phyloP scores from a whole-genome alignment of 2,888 invertebrate genomes.

The Lysandra coridon region DNA sequence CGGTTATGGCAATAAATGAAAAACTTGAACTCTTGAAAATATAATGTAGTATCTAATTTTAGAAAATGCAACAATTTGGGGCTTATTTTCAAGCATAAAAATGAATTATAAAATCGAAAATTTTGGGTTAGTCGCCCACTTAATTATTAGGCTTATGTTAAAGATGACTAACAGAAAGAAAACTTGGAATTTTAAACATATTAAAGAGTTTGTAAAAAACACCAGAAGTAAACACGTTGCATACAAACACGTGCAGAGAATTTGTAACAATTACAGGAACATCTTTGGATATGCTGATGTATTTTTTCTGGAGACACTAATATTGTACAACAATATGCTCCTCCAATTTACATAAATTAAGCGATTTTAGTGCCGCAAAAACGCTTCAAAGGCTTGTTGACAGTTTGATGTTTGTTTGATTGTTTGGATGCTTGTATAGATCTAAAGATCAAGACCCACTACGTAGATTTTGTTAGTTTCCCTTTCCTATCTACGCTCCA shows the following conservation, averaged over 20 bases:
- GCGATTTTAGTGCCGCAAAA: conserved; percentile 10
- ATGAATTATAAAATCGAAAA: too few relatives aligned
- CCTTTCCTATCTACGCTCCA: not conserved
- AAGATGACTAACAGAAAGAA: not conserved
- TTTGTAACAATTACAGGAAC: conserved; percentile 1
- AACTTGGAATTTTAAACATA: not conserved
- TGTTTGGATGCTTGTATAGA: not conserved
- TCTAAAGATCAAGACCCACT: not conserved
- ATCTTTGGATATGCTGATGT: conserved; percentile 24
- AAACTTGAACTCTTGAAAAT: too few relatives aligned
- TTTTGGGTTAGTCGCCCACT: too few relatives aligned
- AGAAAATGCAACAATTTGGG: too few relatives aligned
- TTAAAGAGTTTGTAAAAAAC: not conserved
- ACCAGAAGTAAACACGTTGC: not conserved
- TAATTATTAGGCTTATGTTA: not conserved
- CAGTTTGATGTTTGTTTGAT: conserved; percentile 3
- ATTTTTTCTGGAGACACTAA: conserved; percentile 14
- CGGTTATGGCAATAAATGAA: too few relatives aligned
- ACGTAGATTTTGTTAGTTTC: not conserved
- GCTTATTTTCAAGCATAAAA: too few relatives aligned
- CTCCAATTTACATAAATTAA: conserved; percentile 31
- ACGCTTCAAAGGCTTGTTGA: conserved; percentile 3
- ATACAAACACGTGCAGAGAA: conserved; percentile 20
- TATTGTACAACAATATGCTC: conserved; percentile 22
- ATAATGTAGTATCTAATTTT: too few relatives aligned